Conservation (phyloP, 2,888 invertebrate genomes). For the Antheraea yamamai region DNA sequence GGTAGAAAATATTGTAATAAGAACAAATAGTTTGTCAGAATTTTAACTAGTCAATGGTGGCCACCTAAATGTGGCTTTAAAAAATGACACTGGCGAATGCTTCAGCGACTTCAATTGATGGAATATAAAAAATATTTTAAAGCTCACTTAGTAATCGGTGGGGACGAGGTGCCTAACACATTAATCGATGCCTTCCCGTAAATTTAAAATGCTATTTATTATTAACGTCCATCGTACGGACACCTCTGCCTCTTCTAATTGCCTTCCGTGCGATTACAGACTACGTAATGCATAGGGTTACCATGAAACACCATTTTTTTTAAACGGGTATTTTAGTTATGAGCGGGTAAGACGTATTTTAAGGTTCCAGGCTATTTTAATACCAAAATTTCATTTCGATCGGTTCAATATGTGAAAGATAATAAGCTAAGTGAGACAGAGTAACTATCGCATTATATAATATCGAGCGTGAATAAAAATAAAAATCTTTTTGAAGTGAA, state of each 20-base stretch:
- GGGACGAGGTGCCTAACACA: constrained; percentile 20
- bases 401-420: too few relatives aligned
- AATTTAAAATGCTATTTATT: constrained; percentile 59
- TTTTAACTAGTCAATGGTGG: too few relatives aligned
- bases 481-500: too few relatives aligned
- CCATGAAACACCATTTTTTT: not conserved
- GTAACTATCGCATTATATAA: too few relatives aligned
- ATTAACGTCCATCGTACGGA: constrained; percentile 42
- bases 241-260: constrained; percentile 63
- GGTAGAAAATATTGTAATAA: too few relatives aligned
- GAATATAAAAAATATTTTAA: not conserved
- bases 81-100: not conserved
- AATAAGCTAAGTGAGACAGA: too few relatives aligned
- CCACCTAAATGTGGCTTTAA: not conserved
- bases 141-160: constrained; percentile 2
- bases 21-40: not conserved
- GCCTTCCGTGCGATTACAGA: constrained; percentile 64
- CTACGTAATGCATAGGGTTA: constrained; percentile 22
- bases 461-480: too few relatives aligned
- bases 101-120: not conserved
- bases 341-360: not conserved
- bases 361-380: not conserved
- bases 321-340: too few relatives aligned
- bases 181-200: constrained; percentile 54
- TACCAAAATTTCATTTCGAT: not conserved